A percentile compares a stretch with the other conserved stretches of the same genome.
phyloP scores from a whole-genome alignment of 37 sponge, comb jelly and placozoan genomes.

The Chondrosia reniformis region DNA sequence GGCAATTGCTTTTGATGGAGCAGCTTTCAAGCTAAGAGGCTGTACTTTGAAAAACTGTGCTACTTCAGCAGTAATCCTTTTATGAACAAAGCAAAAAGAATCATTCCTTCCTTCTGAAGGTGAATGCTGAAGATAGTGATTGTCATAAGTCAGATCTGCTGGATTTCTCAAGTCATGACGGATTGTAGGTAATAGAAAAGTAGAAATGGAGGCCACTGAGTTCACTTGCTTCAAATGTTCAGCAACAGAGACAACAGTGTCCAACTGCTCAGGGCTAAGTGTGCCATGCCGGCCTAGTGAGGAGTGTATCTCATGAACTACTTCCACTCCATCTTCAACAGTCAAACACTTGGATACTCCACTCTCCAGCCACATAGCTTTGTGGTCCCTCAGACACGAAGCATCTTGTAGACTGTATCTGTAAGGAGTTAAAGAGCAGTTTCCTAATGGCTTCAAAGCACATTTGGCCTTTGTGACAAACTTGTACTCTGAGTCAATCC shows the following conservation, averaged over 20 bases:
- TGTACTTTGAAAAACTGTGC: slow-evolving; percentile 47
- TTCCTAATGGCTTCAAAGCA: background rate
- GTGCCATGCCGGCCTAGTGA: background rate
- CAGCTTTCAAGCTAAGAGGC: slow-evolving; percentile 48
- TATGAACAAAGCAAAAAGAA: slow-evolving; percentile 32
- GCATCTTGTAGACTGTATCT: background rate
- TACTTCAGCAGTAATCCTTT: slow-evolving; percentile 11
- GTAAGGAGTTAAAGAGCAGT: background rate
- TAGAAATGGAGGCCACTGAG: background rate
- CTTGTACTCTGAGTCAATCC: too few species aligned
- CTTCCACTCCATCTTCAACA: background rate
- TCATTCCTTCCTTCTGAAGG: background rate
- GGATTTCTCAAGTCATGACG: background rate
- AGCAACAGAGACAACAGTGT: slow-evolving; percentile 19
- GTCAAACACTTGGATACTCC: slow-evolving; percentile 10
- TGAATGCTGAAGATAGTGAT: background rate
- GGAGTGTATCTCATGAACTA: background rate
- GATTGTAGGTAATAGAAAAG: background rate
- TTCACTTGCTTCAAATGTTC: background rate
- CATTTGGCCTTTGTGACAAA: too few species aligned
- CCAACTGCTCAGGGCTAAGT: background rate
- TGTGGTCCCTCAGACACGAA: background rate
- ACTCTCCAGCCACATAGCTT: background rate
- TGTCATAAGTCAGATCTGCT: background rate
- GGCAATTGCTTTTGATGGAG: slow-evolving; percentile 42